Evolutionary conservation across 1,140 invertebrate species (phyloP).

Genomic region (Papilio machaon): DNA sequence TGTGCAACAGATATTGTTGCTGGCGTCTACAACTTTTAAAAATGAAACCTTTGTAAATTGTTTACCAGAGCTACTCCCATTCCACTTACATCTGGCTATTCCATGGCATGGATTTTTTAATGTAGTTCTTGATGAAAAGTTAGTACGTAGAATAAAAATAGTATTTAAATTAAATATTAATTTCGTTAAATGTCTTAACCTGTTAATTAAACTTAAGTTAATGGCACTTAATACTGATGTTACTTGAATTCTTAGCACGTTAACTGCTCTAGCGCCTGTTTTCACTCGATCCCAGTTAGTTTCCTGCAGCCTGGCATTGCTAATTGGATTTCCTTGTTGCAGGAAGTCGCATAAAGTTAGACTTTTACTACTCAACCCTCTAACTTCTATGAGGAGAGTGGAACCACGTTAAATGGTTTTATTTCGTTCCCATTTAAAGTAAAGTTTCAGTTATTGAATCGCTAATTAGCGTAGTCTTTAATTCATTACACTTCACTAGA

Average conservation of each 20-base stretch:
- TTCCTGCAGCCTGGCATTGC: slow-evolving; percentile 28
- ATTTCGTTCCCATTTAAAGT: not conserved
- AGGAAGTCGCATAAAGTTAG: slow-evolving; percentile 35
- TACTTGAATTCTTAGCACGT: slow-evolving; percentile 27
- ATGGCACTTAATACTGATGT: slow-evolving; percentile 10
- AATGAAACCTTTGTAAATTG: too few relatives aligned
- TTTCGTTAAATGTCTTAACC: not conserved
- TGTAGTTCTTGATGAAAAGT: not conserved
- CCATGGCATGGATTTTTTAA: too few relatives aligned
- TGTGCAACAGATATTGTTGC: too few relatives aligned
- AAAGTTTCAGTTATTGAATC: not conserved
- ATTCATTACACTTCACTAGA: not conserved
- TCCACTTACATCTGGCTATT: too few relatives aligned
- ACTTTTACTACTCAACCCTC: slow-evolving; percentile 33
- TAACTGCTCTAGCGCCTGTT: slow-evolving; percentile 20
- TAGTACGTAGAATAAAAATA: not conserved
- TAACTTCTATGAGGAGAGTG: slow-evolving; percentile 30
- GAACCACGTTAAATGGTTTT: slow-evolving; percentile 31
- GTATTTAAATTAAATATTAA: not conserved
- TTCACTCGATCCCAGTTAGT: slow-evolving; percentile 25
- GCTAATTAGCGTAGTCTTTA: slow-evolving; percentile 3
- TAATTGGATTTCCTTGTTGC: slow-evolving; percentile 36
- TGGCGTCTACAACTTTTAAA: too few relatives aligned
- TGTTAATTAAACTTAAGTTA: not conserved
- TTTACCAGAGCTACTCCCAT: too few relatives aligned